phyloP scores from a whole-genome alignment of 1,140 invertebrate genomes.

The Drosophila sp. region DNA sequence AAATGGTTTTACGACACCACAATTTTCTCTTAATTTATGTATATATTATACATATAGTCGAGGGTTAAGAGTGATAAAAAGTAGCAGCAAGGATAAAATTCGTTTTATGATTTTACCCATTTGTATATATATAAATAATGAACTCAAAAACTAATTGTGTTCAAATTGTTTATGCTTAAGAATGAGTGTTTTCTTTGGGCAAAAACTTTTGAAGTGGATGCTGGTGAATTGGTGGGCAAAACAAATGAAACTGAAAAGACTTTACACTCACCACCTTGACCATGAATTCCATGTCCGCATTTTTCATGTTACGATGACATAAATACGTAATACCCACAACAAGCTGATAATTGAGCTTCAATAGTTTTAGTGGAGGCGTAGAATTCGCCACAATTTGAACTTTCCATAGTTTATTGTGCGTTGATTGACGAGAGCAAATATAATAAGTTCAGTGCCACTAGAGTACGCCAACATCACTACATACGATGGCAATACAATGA shows the following conservation, averaged over 20 bases:
- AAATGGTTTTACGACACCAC: no score
- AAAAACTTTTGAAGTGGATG: background rate
- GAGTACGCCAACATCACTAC: background rate
- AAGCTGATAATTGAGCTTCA: constrained; percentile 9
- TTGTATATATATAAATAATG: no score
- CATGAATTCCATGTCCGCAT: constrained; percentile 39
- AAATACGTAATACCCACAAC: constrained; percentile 4
- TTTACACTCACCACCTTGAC: constrained; percentile 37
- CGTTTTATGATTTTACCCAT: no score
- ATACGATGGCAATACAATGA: background rate
- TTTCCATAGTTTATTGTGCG: background rate
- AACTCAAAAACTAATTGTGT: no score
- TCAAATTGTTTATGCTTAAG: no score
- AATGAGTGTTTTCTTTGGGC: no score
- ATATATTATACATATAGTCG: no score
- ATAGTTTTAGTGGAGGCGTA: constrained; percentile 24
- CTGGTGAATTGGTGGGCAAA: constrained; percentile 45
- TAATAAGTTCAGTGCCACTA: constrained; percentile 6
- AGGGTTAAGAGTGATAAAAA: no score
- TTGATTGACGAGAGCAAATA: background rate
- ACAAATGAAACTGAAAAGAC: constrained; percentile 26
- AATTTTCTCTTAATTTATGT: no score
- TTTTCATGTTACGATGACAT: constrained; percentile 11
- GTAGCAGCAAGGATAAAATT: no score
- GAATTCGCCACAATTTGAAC: constrained; percentile 23